Conservation (phyloP, 2,797 vertebrate genomes). For the Momotus momota region DNA sequence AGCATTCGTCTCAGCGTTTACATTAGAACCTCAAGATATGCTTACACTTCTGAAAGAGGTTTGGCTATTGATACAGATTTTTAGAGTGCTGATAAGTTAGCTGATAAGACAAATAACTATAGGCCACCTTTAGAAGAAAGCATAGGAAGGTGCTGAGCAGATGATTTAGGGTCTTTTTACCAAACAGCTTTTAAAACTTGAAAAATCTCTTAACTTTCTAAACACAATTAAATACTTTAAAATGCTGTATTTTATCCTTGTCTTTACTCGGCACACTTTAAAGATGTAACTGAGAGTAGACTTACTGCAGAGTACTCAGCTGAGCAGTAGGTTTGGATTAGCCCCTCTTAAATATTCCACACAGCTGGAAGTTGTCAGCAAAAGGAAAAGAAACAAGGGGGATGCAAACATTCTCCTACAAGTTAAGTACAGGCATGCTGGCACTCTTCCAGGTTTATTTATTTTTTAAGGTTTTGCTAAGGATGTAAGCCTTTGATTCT, state of each 20-base stretch:
- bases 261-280: neutral
- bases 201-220: neutral
- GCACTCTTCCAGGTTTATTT: slow-evolving; percentile 31
- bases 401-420: neutral
- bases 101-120: neutral
- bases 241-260: neutral
- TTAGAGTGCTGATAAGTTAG: neutral
- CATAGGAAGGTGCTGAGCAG: neutral
- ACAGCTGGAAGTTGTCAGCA: slow-evolving; percentile 47
- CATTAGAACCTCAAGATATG: neutral
- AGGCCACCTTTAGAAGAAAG: neutral
- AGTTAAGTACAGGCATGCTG: neutral
- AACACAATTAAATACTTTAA: neutral
- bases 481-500: neutral
- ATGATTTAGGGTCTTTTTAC: neutral
- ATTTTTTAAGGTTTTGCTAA: neutral
- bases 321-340: neutral
- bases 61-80: neutral
- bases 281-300: neutral
- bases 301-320: neutral
- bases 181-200: neutral
- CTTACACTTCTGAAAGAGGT: neutral
- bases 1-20: neutral
- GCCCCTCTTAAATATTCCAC: neutral
- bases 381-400: neutral